Percentiles rank a stretch among this genome's conserved stretches.
phyloP scores from a whole-genome alignment of 2,888 invertebrate genomes.

The Caradrina kadenii region DNA sequence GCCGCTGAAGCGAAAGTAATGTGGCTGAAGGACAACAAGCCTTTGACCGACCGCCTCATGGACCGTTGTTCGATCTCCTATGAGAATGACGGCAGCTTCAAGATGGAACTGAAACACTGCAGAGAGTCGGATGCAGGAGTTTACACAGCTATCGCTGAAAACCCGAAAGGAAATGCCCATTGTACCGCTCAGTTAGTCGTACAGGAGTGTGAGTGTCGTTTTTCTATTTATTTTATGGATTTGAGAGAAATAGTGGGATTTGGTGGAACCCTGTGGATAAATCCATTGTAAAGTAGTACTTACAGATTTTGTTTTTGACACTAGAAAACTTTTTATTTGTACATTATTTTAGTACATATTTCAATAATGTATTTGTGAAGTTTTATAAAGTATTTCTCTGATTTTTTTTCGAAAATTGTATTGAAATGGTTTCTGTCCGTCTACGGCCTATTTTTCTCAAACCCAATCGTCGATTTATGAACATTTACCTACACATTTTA shows the following conservation, averaged over 20 bases:
- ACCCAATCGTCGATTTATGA: conserved; percentile 6
- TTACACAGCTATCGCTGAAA: conserved; percentile 97
- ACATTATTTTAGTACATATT: not conserved
- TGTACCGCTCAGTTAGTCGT: conserved; percentile 97
- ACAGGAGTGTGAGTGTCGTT: conserved; percentile 93
- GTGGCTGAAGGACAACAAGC: conserved; percentile 97
- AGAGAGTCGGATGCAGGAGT: conserved; percentile 95
- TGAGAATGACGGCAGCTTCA: conserved; percentile 91
- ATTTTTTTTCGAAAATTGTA: not conserved
- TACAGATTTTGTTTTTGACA: not conserved
- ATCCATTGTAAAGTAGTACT: not conserved
- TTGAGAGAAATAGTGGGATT: conserved; percentile 23
- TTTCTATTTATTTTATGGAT: conserved; percentile 28
- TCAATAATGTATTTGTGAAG: not conserved
- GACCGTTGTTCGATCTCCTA: conserved; percentile 93
- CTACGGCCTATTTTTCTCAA: conserved; percentile 20
- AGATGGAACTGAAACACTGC: conserved; percentile 94
- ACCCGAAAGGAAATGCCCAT: conserved; percentile 94
- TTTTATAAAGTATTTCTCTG: not conserved
- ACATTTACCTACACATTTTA: not conserved
- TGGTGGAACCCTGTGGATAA: not conserved
- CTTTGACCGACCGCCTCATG: conserved; percentile 93
- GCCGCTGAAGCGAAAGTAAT: conserved; percentile 92
- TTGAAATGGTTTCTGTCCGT: not conserved
- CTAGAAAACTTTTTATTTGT: not conserved